Conservation (phyloP, 2,113 vertebrate species). For the Prionailurus viverrinus region DNA sequence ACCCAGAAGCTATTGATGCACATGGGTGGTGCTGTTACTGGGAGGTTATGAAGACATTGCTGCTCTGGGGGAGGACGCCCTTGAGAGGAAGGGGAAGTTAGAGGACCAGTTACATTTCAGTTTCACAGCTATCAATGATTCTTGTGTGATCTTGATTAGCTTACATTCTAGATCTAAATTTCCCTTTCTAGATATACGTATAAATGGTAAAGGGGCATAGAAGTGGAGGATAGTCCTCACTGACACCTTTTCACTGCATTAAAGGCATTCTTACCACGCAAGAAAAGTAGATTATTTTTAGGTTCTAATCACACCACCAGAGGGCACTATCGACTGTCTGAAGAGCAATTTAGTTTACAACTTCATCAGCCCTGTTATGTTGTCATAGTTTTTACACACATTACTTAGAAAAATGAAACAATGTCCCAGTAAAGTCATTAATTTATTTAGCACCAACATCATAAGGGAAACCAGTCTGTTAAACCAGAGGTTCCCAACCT, state of each 20-base stretch:
- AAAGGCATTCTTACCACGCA: background rate
- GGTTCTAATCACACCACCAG: constrained; percentile 44
- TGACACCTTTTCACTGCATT: background rate
- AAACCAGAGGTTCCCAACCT: background rate
- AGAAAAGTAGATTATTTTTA: background rate
- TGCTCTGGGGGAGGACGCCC: background rate
- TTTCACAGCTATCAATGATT: background rate
- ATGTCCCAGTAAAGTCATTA: background rate
- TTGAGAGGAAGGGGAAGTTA: background rate
- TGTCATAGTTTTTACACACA: background rate
- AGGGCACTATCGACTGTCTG: constrained; percentile 27
- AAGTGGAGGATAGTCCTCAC: background rate
- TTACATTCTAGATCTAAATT: background rate
- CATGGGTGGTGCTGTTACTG: background rate
- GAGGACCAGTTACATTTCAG: background rate
- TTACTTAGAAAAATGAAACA: constrained; percentile 42
- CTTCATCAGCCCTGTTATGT: background rate
- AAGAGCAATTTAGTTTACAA: background rate
- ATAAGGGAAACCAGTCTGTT: background rate
- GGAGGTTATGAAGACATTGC: background rate
- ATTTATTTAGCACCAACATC: background rate
- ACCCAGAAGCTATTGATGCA: background rate
- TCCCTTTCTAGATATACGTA: background rate
- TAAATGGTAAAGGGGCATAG: background rate
- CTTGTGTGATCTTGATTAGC: background rate